Conservation (phyloP, 2,113 vertebrate genomes). For the Dipodomys merriami region DNA sequence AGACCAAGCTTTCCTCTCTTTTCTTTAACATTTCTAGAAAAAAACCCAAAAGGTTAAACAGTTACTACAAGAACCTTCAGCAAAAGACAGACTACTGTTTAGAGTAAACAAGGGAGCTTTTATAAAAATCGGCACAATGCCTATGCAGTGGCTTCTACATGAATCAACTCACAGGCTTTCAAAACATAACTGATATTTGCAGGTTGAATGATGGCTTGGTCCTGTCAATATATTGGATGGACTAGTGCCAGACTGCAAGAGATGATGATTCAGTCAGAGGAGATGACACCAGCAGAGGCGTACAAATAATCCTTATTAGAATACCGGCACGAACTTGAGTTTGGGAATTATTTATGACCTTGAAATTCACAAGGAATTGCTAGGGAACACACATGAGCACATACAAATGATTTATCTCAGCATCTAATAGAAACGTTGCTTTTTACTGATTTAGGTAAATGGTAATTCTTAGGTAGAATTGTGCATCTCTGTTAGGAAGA, state of each 20-base stretch:
- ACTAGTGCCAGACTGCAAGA: background rate
- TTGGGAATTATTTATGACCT: constrained; percentile 68
- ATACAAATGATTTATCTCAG: constrained; percentile 52
- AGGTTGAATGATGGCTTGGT: constrained; percentile 37
- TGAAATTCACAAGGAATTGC: constrained; percentile 57
- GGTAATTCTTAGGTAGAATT: constrained; percentile 26
- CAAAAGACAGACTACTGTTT: constrained; percentile 71
- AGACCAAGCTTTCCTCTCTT: constrained; percentile 8
- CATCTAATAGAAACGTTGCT: constrained; percentile 33
- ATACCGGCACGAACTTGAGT: background rate
- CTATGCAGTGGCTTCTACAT: constrained; percentile 22
- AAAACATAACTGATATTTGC: constrained; percentile 62
- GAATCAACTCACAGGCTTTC: constrained; percentile 59
- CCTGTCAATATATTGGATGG: background rate
- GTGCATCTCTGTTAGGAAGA: constrained; percentile 42
- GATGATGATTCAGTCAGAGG: constrained; percentile 55
- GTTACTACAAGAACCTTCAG: constrained; percentile 47
- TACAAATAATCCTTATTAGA: constrained; percentile 60
- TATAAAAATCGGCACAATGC: constrained; percentile 58
- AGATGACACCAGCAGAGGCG: constrained; percentile 13
- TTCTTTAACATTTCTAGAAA: constrained; percentile 58
- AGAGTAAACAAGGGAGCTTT: constrained; percentile 73
- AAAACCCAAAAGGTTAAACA: constrained; percentile 66
- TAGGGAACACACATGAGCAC: constrained; percentile 7
- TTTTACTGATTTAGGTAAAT: constrained; percentile 57